Percentiles rank a stretch among this genome's conserved stretches.
phyloP scores from a whole-genome alignment of 2,888 invertebrate species.

The Clusia tigrina region DNA sequence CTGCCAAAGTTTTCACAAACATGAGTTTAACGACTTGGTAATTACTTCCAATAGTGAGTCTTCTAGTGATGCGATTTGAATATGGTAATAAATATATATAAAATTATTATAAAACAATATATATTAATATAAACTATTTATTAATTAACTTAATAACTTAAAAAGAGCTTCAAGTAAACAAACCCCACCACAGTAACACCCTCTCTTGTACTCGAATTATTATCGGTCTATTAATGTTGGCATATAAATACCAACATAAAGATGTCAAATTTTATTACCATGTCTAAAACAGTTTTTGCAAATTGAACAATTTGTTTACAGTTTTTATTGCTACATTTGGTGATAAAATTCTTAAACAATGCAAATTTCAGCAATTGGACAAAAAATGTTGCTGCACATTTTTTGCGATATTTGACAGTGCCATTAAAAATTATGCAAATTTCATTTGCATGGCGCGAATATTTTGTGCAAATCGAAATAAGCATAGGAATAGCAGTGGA shows the following conservation, averaged over 20 bases:
- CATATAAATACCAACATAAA: no score
- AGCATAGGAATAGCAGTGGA: neutral
- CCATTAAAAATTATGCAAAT: slow-evolving; percentile 6
- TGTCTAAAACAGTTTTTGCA: neutral
- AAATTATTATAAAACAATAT: no score
- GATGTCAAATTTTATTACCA: neutral
- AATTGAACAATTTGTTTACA: slow-evolving; percentile 2
- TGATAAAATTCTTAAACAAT: neutral
- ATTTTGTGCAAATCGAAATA: neutral
- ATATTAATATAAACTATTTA: neutral
- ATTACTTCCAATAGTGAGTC: no score
- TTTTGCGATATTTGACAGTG: slow-evolving; percentile 14
- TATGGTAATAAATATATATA: no score
- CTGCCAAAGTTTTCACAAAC: no score
- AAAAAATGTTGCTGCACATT: neutral
- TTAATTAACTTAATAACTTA: neutral
- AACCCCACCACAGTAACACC: no score
- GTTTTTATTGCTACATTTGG: neutral
- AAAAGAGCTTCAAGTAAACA: neutral
- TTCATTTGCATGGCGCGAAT: slow-evolving; percentile 13
- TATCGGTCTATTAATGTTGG: no score
- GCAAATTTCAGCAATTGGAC: slow-evolving; percentile 7
- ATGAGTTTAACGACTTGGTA: no score
- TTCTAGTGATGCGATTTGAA: no score
- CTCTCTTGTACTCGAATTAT: no score